phyloP scores from a whole-genome alignment of 2,888 invertebrate species.

The Seira musarum region DNA sequence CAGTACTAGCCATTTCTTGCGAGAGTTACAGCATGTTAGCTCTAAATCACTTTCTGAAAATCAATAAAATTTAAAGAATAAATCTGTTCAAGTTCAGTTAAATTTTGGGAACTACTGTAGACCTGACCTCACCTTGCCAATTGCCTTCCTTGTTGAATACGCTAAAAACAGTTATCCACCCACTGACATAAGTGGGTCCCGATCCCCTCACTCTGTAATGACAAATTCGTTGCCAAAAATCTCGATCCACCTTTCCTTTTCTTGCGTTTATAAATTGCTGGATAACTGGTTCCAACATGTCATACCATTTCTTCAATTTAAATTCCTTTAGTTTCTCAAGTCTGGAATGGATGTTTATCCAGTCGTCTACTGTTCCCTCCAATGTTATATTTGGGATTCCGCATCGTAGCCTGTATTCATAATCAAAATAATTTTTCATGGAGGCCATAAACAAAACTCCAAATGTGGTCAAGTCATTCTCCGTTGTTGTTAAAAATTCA shows the following conservation, averaged over 20 bases:
- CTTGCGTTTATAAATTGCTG: no score
- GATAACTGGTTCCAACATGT: constrained; percentile 16
- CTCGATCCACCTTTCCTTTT: constrained; percentile 5
- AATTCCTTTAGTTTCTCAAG: neutral
- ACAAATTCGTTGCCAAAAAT: constrained; percentile 9
- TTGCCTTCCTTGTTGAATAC: constrained; percentile 28
- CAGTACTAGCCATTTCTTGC: constrained; percentile 40
- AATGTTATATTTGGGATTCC: constrained; percentile 20
- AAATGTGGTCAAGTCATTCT: constrained; percentile 25
- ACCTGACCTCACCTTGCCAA: constrained; percentile 17
- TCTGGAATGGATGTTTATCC: neutral
- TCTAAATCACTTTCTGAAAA: no score
- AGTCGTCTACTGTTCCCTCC: constrained; percentile 21
- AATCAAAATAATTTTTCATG: constrained; percentile 35
- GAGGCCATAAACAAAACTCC: constrained; percentile 38
- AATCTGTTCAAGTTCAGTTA: no score
- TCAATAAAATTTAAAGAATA: no score
- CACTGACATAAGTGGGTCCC: constrained; percentile 17
- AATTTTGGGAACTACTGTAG: no score
- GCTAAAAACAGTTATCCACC: constrained; percentile 17
- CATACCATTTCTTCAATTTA: constrained; percentile 17
- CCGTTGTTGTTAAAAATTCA: constrained; percentile 14
- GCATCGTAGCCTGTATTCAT: neutral
- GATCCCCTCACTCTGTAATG: neutral
- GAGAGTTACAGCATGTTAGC: no score